Percentiles rank a stretch among this genome's conserved stretches.
These are phyloP conservation scores for Troglohyphantes excavatus DNA, from an alignment of 2,888 invertebrate species.

Conservation along the genomic window DNA sequence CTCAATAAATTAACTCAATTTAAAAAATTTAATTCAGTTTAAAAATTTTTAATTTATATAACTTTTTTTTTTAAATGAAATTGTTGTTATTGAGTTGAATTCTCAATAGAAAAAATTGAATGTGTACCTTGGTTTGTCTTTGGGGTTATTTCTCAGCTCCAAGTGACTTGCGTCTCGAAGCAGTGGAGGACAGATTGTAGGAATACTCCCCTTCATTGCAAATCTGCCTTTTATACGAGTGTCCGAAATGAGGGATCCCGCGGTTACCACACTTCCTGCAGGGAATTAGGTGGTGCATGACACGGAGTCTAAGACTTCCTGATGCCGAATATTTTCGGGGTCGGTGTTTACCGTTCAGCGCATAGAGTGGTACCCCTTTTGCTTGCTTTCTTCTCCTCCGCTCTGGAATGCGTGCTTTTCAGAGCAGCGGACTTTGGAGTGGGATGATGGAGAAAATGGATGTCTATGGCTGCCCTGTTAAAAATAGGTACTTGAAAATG, in stretches of 20 bases:
- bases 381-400: no score
- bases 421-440: background rate
- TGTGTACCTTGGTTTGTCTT: slow-evolving; percentile 21
- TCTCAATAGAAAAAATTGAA: background rate
- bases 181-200: slow-evolving; percentile 19
- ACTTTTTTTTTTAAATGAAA: background rate
- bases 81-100: background rate
- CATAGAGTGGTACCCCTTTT: slow-evolving; percentile 50
- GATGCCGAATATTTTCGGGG: slow-evolving; percentile 55
- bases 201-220: background rate
- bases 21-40: background rate
- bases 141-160: background rate
- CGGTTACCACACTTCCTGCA: slow-evolving; percentile 56
- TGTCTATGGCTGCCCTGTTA: no score
- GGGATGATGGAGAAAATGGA: no score
- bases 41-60: background rate
- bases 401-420: background rate
- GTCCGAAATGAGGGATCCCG: slow-evolving; percentile 56
- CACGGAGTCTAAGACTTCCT: slow-evolving; percentile 63
- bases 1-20: background rate
- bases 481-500: no score
- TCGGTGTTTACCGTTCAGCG: slow-evolving; percentile 43
- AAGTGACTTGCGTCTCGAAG: background rate
- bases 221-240: slow-evolving; percentile 50
- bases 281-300: slow-evolving; percentile 68